Conservation (phyloP, 64 coral and sea anemone species). For the Platygyra sinensis region DNA sequence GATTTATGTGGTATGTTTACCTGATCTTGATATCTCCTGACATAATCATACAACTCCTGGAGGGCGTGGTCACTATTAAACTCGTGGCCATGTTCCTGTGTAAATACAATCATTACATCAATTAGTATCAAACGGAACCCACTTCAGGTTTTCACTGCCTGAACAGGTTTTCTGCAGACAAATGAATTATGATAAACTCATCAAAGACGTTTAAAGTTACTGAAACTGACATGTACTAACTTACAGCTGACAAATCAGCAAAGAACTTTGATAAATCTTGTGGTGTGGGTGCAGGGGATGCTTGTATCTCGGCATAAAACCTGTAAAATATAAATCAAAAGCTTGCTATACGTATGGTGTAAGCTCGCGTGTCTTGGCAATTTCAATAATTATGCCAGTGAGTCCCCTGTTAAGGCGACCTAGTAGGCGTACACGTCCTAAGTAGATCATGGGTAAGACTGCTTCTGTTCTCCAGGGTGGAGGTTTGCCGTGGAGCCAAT, state of each 20-base stretch:
- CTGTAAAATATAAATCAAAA: slow-evolving; percentile 23
- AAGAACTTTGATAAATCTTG: slow-evolving; percentile 69
- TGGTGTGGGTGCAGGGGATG: slow-evolving; percentile 29
- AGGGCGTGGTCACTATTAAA: slow-evolving; percentile 82
- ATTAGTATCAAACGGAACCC: not conserved
- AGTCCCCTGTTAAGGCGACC: too few species aligned
- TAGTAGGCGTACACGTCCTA: too few species aligned
- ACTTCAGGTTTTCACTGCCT: too few species aligned
- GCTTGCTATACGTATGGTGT: not conserved
- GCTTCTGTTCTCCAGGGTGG: too few species aligned
- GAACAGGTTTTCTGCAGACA: too few species aligned
- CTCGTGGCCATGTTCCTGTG: slow-evolving; percentile 60
- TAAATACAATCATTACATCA: not conserved
- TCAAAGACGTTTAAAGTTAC: not conserved
- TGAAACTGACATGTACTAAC: not conserved
- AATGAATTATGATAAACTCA: too few species aligned
- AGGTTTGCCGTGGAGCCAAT: too few species aligned
- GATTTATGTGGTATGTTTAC: slow-evolving; percentile 24
- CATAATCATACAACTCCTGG: slow-evolving; percentile 70
- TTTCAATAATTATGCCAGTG: too few species aligned
- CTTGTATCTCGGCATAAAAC: slow-evolving; percentile 79
- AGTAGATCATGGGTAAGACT: too few species aligned
- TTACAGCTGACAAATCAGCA: slow-evolving; percentile 75
- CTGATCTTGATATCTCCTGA: slow-evolving; percentile 86
- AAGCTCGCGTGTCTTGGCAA: too few species aligned